A percentile compares a stretch with the other conserved stretches of the same genome.
Evolutionary conservation across 2,888 invertebrate genomes (phyloP).

Genomic region (Ptycholaimellus sp.): DNA sequence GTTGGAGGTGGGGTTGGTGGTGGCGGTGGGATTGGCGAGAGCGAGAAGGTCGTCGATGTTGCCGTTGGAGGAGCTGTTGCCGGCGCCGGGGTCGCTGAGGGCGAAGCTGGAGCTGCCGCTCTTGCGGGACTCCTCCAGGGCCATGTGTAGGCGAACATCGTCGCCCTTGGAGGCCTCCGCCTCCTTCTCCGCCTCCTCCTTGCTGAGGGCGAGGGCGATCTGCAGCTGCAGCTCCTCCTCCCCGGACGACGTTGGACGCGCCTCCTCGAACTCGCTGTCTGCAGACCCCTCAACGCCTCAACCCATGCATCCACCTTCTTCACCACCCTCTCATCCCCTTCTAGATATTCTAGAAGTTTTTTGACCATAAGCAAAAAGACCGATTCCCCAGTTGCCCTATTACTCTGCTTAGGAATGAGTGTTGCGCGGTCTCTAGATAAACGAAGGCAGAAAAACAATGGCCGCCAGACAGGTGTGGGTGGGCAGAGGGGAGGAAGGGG

Average conservation of each 20-base stretch:
- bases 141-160: slow-evolving; percentile 80
- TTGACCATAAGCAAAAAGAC: no score
- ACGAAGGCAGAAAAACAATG: no score
- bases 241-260: slow-evolving; percentile 79
- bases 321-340: not conserved
- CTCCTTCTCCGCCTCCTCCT: slow-evolving; percentile 92
- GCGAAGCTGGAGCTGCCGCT: slow-evolving; percentile 3
- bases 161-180: slow-evolving; percentile 75
- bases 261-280: slow-evolving; percentile 52
- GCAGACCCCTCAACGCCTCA: not conserved
- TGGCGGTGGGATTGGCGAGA: slow-evolving; percentile 8
- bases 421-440: no score
- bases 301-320: not conserved
- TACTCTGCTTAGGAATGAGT: no score
- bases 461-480: no score
- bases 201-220: slow-evolving; percentile 86
- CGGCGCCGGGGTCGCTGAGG: not conserved
- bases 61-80: not conserved
- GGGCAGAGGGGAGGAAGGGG: no score
- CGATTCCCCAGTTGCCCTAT: no score
- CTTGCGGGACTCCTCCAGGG: slow-evolving; percentile 16
- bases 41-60: slow-evolving; percentile 20
- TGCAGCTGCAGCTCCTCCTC: slow-evolving; percentile 95
- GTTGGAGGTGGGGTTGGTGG: no score
- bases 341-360: no score